A percentile compares a stretch with the other conserved stretches of the same genome.
These are phyloP conservation scores for Setophaga petechia DNA, from an alignment of 2,113 vertebrate species.

Conservation along the genomic window DNA sequence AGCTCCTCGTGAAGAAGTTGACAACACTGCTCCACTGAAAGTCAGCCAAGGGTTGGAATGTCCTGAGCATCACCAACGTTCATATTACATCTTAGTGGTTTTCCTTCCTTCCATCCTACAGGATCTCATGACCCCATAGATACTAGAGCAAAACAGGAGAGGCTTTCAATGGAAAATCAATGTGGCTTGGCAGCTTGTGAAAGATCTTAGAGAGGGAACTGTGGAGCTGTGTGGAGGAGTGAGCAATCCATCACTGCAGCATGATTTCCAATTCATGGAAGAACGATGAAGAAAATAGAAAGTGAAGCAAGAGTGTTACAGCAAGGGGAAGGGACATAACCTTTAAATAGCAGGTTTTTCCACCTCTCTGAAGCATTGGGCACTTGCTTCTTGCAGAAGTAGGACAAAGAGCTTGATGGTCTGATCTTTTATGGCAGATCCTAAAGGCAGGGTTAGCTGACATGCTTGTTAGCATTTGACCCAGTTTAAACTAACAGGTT, in stretches of 20 bases:
- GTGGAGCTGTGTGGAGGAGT: neutral
- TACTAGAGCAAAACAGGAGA: neutral
- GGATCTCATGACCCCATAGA: neutral
- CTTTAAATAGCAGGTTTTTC: conserved; percentile 3
- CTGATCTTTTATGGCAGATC: conserved; percentile 42
- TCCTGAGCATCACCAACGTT: neutral
- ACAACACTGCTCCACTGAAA: neutral
- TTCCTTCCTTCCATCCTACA: neutral
- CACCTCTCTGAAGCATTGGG: neutral
- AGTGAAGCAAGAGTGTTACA: neutral
- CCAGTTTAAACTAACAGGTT: conserved; percentile 29
- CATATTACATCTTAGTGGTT: neutral
- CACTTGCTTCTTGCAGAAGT: neutral
- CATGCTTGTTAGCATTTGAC: neutral
- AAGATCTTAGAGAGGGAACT: neutral
- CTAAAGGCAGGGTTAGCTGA: neutral
- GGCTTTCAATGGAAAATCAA: conserved; percentile 14
- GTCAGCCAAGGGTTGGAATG: neutral
- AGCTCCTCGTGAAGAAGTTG: neutral
- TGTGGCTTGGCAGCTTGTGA: conserved; percentile 23
- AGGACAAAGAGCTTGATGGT: conserved; percentile 3
- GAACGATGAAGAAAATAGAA: neutral
- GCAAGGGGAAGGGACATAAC: neutral
- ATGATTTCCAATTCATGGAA: neutral
- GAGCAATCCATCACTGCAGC: neutral